Percentiles rank a stretch among this genome's conserved stretches.
Evolutionary conservation across 2,888 invertebrate species (phyloP).

Genomic region (Nephrotoma appendiculata): DNA sequence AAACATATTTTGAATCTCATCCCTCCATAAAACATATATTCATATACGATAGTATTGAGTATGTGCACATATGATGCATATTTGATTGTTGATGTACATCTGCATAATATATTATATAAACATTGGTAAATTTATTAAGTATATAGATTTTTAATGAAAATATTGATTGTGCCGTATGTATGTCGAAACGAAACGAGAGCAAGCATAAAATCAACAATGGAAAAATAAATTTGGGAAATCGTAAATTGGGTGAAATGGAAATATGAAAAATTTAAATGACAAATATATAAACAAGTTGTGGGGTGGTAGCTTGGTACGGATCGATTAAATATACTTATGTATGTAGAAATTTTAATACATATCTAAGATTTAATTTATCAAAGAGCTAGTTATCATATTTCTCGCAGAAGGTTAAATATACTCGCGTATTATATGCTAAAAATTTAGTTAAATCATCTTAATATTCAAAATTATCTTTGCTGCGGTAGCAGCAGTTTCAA

Average conservation of each 20-base stretch:
- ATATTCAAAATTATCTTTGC: no score
- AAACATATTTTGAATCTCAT: background rate
- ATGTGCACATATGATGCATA: background rate
- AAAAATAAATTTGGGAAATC: background rate
- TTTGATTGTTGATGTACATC: background rate
- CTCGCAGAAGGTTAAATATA: accelerated
- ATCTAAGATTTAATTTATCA: no score
- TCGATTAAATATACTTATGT: no score
- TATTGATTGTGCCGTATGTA: background rate
- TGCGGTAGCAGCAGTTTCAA: no score
- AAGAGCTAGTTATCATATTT: no score
- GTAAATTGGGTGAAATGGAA: background rate
- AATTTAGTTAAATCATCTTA: no score
- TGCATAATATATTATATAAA: background rate
- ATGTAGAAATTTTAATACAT: no score
- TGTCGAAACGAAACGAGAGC: background rate
- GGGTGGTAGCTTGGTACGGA: no score
- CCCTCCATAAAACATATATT: background rate
- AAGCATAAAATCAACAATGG: background rate
- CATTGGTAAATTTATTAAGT: background rate
- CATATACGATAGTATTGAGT: no score
- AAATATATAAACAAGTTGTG: no score
- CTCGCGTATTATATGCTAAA: no score
- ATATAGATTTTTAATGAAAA: background rate
- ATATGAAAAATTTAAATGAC: background rate